These are phyloP conservation scores for Leptinotarsa lineolata DNA, from an alignment of 1,140 invertebrate genomes.

Conservation along the genomic window DNA sequence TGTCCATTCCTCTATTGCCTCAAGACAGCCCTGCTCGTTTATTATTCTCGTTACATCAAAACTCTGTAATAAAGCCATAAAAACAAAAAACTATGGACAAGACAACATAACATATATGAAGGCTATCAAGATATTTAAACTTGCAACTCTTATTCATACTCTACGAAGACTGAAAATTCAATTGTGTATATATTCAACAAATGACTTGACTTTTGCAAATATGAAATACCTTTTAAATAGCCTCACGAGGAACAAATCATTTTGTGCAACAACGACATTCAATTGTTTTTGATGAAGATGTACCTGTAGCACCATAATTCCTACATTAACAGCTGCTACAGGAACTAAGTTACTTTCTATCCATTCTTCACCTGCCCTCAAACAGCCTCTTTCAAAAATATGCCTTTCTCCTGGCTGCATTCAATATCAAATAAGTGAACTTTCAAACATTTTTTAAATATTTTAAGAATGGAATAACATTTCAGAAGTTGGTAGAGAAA, in stretches of 20 bases:
- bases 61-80: constrained; percentile 62
- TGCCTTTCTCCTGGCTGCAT: constrained; percentile 77
- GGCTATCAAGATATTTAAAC: neutral
- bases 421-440: constrained; percentile 26
- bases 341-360: constrained; percentile 87
- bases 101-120: constrained; percentile 16
- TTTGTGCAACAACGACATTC: neutral
- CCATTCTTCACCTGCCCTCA: constrained; percentile 92
- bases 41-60: constrained; percentile 80
- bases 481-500: neutral
- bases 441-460: constrained; percentile 23
- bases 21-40: constrained; percentile 91
- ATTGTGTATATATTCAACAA: neutral
- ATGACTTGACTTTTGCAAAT: neutral
- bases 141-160: too few relatives aligned
- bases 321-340: constrained; percentile 82
- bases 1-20: constrained; percentile 91
- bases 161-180: neutral
- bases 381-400: constrained; percentile 93
- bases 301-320: constrained; percentile 84
- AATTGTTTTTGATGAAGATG: neutral
- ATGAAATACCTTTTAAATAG: neutral
- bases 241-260: neutral
- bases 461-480: neutral
- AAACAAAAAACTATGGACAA: constrained; percentile 31